Conservation (phyloP, 2,888 invertebrate species). For the Harpagoxenus sublaevis region DNA sequence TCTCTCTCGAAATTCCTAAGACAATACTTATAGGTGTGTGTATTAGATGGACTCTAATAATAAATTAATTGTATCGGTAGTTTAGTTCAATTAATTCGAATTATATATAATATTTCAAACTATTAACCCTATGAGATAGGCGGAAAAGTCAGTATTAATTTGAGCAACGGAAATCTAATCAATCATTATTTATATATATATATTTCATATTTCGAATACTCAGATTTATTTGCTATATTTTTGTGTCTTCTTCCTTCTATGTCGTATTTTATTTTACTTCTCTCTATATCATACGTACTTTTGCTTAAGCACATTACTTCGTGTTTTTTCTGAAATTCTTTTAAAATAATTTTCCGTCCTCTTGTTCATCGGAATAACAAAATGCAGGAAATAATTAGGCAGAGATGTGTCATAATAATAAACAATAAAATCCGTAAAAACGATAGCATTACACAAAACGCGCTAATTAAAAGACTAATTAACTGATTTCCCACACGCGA, state of each 20-base stretch:
- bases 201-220: not conserved
- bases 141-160: not conserved
- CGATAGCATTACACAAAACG: not conserved
- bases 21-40: not conserved
- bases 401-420: not conserved
- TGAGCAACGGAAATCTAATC: not conserved
- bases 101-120: not conserved
- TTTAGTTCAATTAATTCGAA: not conserved
- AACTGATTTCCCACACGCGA: conserved; percentile 38
- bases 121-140: not conserved
- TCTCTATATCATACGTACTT: not conserved
- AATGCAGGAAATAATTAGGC: conserved; percentile 1
- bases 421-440: conserved; percentile 25
- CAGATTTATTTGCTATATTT: not conserved
- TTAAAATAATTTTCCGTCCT: not conserved
- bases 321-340: not conserved
- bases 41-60: not conserved
- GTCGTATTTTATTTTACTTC: not conserved
- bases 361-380: not conserved
- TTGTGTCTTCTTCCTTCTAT: not conserved
- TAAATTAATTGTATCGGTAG: not conserved
- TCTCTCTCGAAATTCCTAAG: not conserved
- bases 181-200: not conserved
- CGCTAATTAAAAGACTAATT: conserved; percentile 50
- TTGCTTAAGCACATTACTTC: not conserved